Percentiles rank a stretch among this genome's conserved stretches.
These are phyloP conservation scores for Bicyclus anynana DNA, from an alignment of 1,140 invertebrate species.

Conservation along the genomic window DNA sequence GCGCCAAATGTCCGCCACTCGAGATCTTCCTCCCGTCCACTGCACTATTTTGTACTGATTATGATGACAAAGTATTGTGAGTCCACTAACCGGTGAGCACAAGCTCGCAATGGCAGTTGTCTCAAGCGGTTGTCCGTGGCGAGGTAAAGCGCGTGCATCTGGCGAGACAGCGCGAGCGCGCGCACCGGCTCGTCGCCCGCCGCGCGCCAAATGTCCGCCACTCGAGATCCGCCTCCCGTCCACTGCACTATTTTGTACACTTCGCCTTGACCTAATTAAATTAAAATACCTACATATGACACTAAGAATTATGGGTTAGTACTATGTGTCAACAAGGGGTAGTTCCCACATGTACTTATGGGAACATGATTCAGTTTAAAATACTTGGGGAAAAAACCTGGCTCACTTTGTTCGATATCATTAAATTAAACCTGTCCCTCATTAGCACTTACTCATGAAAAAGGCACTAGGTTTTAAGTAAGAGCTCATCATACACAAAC, in stretches of 20 bases:
- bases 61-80: too few relatives aligned
- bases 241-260: slow-evolving; percentile 91
- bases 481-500: too few relatives aligned
- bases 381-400: too few relatives aligned
- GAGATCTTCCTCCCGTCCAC: slow-evolving; percentile 80
- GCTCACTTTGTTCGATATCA: too few relatives aligned
- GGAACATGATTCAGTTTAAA: too few relatives aligned
- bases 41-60: too few relatives aligned
- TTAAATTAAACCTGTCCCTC: too few relatives aligned
- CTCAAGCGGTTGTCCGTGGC: slow-evolving; percentile 86
- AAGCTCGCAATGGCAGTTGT: slow-evolving; percentile 87
- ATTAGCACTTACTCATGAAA: too few relatives aligned
- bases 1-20: slow-evolving; percentile 86
- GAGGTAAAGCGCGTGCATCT: slow-evolving; percentile 85
- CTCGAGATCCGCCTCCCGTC: slow-evolving; percentile 83
- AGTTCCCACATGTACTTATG: too few relatives aligned
- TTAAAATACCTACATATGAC: too few relatives aligned
- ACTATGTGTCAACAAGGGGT: too few relatives aligned
- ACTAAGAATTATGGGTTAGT: not conserved
- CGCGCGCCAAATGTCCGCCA: slow-evolving; percentile 87
- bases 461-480: too few relatives aligned
- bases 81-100: slow-evolving; percentile 61
- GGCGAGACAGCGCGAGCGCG: slow-evolving; percentile 84
- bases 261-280: slow-evolving; percentile 80
- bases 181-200: slow-evolving; percentile 85